Evolutionary conservation across 2,113 vertebrate species (phyloP).

Genomic region (Numida meleagris): DNA sequence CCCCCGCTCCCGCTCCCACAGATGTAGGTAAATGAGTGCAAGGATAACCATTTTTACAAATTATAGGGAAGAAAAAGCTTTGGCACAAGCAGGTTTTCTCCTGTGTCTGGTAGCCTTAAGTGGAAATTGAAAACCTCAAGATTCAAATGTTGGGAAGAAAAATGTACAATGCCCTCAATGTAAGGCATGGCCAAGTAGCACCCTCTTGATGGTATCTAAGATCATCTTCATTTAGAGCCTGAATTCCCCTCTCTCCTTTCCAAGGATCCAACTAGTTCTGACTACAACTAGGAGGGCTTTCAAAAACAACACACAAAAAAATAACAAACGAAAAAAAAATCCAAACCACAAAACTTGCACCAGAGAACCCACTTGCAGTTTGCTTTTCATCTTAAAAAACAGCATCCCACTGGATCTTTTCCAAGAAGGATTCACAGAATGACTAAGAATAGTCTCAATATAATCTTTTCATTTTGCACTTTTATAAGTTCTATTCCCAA

Average conservation of each 20-base stretch:
- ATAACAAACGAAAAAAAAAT: background rate
- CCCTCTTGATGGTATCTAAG: background rate
- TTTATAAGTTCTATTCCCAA: background rate
- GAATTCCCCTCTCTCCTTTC: background rate
- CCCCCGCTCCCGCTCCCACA: background rate
- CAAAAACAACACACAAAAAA: background rate
- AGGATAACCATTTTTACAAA: background rate
- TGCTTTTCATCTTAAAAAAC: background rate
- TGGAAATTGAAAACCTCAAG: background rate
- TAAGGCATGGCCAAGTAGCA: background rate
- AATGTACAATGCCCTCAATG: background rate
- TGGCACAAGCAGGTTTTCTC: background rate
- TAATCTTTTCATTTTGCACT: background rate
- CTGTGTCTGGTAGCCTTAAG: slow-evolving; percentile 23
- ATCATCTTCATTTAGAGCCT: background rate
- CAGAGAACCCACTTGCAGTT: background rate
- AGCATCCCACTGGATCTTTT: background rate
- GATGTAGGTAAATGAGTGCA: background rate
- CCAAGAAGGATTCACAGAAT: background rate
- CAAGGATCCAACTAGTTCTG: background rate
- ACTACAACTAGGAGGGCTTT: background rate
- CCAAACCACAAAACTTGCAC: background rate
- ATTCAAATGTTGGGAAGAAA: background rate
- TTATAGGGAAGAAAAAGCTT: slow-evolving; percentile 16
- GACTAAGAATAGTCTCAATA: background rate